Evolutionary conservation across 2,113 vertebrate species (phyloP).

Genomic region (Tringa solitaria): DNA sequence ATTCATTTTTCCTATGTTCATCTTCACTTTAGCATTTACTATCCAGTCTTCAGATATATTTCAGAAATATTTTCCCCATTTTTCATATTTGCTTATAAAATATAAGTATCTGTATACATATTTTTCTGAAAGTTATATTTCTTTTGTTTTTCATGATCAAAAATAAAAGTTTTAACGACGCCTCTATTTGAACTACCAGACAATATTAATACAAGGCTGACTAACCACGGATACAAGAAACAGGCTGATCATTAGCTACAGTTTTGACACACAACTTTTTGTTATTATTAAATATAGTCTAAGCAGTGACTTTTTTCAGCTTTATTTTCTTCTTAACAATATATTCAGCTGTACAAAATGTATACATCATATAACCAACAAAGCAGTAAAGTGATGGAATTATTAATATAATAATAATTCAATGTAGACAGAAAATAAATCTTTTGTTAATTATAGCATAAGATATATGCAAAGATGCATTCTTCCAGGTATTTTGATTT

Average conservation of each 20-base stretch:
- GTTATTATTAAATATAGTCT: conserved; percentile 21
- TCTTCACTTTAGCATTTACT: background rate
- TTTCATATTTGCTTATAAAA: background rate
- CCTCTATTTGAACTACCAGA: background rate
- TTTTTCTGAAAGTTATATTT: background rate
- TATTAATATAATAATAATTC: background rate
- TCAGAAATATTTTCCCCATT: background rate
- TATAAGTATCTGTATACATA: background rate
- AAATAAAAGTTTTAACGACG: background rate
- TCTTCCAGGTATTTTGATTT: background rate
- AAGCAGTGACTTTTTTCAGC: conserved; percentile 16
- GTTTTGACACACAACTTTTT: background rate
- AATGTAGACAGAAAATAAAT: background rate
- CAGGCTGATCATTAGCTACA: background rate
- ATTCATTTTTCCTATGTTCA: background rate
- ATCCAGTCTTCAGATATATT: background rate
- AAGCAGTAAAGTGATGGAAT: background rate
- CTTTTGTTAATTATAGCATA: background rate
- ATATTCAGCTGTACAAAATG: background rate
- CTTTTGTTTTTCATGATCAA: background rate
- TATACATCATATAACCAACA: background rate
- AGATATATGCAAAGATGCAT: background rate
- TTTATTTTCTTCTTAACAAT: background rate
- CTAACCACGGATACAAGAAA: background rate
- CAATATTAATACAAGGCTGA: background rate